Base-by-base conservation (phyloP, 2,888 invertebrate species). In the Zygothrica quintamaculata region DNA sequence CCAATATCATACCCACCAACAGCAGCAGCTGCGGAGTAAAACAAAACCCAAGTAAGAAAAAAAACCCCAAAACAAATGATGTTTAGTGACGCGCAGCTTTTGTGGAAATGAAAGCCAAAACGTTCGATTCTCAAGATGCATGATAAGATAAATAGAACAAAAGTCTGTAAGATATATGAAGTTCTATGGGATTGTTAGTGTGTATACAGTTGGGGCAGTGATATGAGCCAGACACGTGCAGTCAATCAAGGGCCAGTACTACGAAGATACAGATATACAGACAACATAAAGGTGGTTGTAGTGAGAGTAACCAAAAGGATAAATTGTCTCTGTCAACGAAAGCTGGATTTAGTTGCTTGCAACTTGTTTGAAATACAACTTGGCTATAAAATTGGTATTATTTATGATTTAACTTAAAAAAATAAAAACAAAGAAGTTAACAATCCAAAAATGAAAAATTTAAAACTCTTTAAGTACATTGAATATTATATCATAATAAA, bases 81-180 rank as follows among this genome's bases (percentile, higher is more conserved):
- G 82, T 85, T 76, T 67, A 87, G 86, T 82, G 86, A 82, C 86
- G 82, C 76, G 82, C 85, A 75, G 74, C 79, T 87, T 85, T 81
- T 82, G 74, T 70, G 59, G 48, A 74, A 74, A 73, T 70, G 69
- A 50, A 77, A 68, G 74, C 77, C 64, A 77, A n/a, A 74, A 44
- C 69, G 70, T 73, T 74, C 74, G 74, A 74, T 74, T 74, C 75
- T 70, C 66, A 61, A 69, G 72, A 69, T 76, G 70, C 74, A 58
- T 60, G 60, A 80, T 74, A 71, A 81, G 78, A 65, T 74, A 84
- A 80, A 84, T 84, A 74, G 60, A 81, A 84, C 64, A 62, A 74
- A 74, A 76, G 70, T 76, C 61, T 56, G 36, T 55, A 60, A 25
- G 34, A 46, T 33, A 43, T 22, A 13, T 43, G 29, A 15, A n/a